A percentile compares a stretch with the other conserved stretches of the same genome.
These are phyloP conservation scores for Pachymerium ferrugineum DNA, from an alignment of 2,888 invertebrate species.

Conservation along the genomic window DNA sequence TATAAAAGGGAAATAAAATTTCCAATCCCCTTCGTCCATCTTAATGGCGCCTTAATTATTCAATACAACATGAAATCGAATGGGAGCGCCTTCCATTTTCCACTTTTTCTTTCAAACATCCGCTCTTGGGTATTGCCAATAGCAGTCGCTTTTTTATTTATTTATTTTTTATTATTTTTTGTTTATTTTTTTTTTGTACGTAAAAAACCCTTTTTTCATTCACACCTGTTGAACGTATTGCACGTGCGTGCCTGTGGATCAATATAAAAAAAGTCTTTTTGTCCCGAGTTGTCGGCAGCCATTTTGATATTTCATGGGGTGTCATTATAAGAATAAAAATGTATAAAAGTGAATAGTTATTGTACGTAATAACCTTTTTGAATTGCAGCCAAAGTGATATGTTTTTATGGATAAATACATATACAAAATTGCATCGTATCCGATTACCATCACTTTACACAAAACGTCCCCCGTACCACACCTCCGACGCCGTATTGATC, in stretches of 20 bases:
- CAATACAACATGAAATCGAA: not conserved
- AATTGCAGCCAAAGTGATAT: not conserved
- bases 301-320: not conserved
- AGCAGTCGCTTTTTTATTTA: too few relatives aligned
- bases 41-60: not conserved
- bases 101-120: not conserved
- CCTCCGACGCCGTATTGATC: not conserved
- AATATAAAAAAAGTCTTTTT: not conserved
- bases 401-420: slow-evolving; percentile 1
- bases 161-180: too few relatives aligned
- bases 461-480: not conserved
- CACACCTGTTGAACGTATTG: not conserved
- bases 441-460: not conserved
- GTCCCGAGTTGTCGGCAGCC: not conserved
- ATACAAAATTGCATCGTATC: not conserved
- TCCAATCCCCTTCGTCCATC: not conserved
- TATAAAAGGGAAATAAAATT: not conserved
- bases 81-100: not conserved
- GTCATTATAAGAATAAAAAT: too few relatives aligned
- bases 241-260: not conserved
- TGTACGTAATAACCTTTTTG: not conserved
- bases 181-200: too few relatives aligned
- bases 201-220: not conserved
- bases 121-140: too few relatives aligned
- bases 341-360: not conserved